phyloP scores from a whole-genome alignment of 2,797 vertebrate genomes.

The Manis javanica region DNA sequence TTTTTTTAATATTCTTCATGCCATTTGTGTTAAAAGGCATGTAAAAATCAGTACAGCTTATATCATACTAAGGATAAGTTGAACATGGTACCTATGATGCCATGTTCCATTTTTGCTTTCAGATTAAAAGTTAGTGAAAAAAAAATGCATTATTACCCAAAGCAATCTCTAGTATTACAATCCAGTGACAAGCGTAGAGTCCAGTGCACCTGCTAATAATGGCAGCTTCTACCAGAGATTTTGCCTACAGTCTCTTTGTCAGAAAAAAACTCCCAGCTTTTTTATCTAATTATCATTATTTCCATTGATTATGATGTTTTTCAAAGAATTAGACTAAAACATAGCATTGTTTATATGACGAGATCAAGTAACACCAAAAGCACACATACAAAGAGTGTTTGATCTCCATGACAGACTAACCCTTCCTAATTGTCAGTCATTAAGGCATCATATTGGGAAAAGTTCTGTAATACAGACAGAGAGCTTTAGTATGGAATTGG shows the following conservation, averaged over 20 bases:
- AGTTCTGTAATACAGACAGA: not conserved
- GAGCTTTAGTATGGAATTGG: not conserved
- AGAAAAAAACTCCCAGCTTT: not conserved
- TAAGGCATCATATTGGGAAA: not conserved
- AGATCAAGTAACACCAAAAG: constrained; percentile 50
- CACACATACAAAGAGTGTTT: not conserved
- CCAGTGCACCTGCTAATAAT: constrained; percentile 57
- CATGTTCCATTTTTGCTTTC: constrained; percentile 25
- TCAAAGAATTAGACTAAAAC: constrained; percentile 63
- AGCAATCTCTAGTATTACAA: not conserved
- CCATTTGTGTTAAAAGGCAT: not conserved
- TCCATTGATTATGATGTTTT: constrained; percentile 65
- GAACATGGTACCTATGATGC: not conserved
- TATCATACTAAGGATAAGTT: not conserved
- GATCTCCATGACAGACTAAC: constrained; percentile 57
- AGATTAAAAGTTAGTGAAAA: not conserved
- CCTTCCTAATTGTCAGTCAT: constrained; percentile 52
- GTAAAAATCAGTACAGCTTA: not conserved
- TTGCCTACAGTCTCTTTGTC: constrained; percentile 27
- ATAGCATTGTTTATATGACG: constrained; percentile 51
- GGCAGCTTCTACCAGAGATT: not conserved
- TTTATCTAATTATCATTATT: constrained; percentile 73
- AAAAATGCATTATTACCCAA: constrained; percentile 1
- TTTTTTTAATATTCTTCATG: not conserved
- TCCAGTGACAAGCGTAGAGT: not conserved